Evolutionary conservation across 2,888 invertebrate genomes (phyloP), one percentile per base, ranked within the genome.

Genomic region (Drosophila anomelani): DNA sequence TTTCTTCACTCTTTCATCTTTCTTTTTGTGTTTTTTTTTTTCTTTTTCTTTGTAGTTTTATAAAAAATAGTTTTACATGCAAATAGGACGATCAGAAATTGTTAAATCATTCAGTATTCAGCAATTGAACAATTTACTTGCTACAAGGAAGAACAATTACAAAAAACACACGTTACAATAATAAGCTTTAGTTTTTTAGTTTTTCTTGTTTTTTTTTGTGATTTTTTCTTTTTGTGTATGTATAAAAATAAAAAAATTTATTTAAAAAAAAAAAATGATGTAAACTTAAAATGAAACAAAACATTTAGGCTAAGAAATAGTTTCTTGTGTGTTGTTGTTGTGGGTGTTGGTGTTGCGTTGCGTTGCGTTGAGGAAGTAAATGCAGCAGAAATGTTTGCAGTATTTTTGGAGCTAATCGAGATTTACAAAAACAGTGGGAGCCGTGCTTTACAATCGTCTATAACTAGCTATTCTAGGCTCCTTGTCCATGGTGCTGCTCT

Each of bases 161-260:
- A 10, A 58, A 76, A 68, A 56, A 64, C 39, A 36, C 63, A 49
- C 38, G 29, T 39, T 54, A 55, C 39, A 36, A 43, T 53, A 51
- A 20, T 53, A 51, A n/a, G 38, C 6, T 13, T 59, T 15, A 23
- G 29, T 68, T 58, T 41, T 74, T n/a, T n/a, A n/a, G n/a, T 46
- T 56, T 69, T 69, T 53, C 38, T 59, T 57, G 39, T 74, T 61
- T 69, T 72, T 57, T 39, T 66, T 64, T 44, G 74, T 55, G 41
- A 59, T 75, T 67, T 69, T 60, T 53, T 68, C 32, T 56, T 69
- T 75, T 59, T 74, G 47, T 76, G 49, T 85, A 70, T 80, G 75
- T 86, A 81, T 77, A 83, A 89, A 88, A 82, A 81, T 81, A 81
- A 70, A 88, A 76, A 78, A 81, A 68, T 66, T 73, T 68, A 53